Evolutionary conservation across 2,888 invertebrate species (phyloP).

Genomic region (Selenia dentaria): DNA sequence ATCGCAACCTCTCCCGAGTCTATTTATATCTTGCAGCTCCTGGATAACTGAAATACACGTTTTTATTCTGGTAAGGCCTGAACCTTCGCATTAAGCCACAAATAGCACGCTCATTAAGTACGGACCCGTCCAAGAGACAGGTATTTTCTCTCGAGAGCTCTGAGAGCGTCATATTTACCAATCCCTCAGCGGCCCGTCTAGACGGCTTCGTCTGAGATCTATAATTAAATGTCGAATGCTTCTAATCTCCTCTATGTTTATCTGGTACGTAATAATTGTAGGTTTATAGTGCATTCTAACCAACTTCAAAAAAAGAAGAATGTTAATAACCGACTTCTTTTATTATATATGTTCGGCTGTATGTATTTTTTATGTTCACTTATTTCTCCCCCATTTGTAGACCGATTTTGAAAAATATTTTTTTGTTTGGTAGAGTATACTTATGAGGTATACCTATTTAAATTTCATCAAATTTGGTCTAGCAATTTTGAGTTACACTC

Average conservation of each 20-base stretch:
- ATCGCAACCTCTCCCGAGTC: slow-evolving; percentile 41
- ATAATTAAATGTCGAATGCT: background rate
- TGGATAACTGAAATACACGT: slow-evolving; percentile 39
- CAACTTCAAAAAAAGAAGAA: too few relatives aligned
- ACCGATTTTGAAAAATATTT: too few relatives aligned
- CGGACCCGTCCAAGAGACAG: slow-evolving; percentile 42
- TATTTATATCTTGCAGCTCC: slow-evolving; percentile 43
- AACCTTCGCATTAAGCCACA: slow-evolving; percentile 41
- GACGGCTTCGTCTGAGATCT: slow-evolving; percentile 8
- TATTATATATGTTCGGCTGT: too few relatives aligned
- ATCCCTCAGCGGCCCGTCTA: slow-evolving; percentile 16
- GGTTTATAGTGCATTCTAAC: too few relatives aligned
- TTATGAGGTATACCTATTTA: too few relatives aligned
- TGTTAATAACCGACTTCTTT: too few relatives aligned
- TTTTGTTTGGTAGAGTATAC: too few relatives aligned
- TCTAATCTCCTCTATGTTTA: background rate
- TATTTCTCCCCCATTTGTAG: too few relatives aligned
- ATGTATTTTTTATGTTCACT: too few relatives aligned
- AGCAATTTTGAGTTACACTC: too few relatives aligned
- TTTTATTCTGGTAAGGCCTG: slow-evolving; percentile 42
- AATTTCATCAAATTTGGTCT: too few relatives aligned
- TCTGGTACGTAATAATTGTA: too few relatives aligned
- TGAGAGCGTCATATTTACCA: slow-evolving; percentile 32
- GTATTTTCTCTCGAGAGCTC: slow-evolving; percentile 34
- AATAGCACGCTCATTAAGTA: slow-evolving; percentile 49